Conservation (phyloP, 1,140 invertebrate genomes). For the Daktulosphaira vitifoliae region DNA sequence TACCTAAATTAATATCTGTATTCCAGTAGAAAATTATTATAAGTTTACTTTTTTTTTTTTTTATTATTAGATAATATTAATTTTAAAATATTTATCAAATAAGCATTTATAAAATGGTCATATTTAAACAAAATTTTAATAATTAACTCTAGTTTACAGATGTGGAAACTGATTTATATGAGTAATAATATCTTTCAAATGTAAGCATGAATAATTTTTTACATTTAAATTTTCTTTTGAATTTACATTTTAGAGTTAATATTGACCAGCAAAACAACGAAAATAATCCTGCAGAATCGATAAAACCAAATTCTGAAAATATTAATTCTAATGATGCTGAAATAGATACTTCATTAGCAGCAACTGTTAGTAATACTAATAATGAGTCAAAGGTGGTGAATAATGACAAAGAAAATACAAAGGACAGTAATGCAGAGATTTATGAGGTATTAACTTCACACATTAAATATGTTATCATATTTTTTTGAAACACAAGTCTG, state of each 20-base stretch:
- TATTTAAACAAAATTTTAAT: background rate
- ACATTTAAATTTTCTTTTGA: background rate
- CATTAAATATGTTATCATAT: too few species aligned
- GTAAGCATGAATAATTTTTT: too few species aligned
- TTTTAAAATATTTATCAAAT: too few species aligned
- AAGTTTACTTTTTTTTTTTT: background rate
- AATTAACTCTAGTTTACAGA: too few species aligned
- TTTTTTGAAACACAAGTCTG: too few species aligned
- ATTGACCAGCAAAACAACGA: conserved; percentile 1
- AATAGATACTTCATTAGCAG: background rate
- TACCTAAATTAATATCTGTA: too few species aligned
- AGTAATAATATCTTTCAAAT: too few species aligned
- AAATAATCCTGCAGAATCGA: background rate
- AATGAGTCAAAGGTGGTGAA: background rate
- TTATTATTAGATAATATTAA: background rate
- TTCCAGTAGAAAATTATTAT: too few species aligned
- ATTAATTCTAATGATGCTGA: background rate
- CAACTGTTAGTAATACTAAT: background rate
- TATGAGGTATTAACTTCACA: conserved; percentile 14
- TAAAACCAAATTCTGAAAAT: conserved; percentile 1
- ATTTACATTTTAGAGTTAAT: background rate
- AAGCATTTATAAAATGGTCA: too few species aligned
- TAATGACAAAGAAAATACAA: background rate
- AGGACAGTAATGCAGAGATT: background rate
- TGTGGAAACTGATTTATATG: too few species aligned